A percentile compares a stretch with the other conserved stretches of the same genome.
These are phyloP conservation scores for Amiota communis DNA, from an alignment of 2,888 invertebrate genomes.

Conservation along the genomic window DNA sequence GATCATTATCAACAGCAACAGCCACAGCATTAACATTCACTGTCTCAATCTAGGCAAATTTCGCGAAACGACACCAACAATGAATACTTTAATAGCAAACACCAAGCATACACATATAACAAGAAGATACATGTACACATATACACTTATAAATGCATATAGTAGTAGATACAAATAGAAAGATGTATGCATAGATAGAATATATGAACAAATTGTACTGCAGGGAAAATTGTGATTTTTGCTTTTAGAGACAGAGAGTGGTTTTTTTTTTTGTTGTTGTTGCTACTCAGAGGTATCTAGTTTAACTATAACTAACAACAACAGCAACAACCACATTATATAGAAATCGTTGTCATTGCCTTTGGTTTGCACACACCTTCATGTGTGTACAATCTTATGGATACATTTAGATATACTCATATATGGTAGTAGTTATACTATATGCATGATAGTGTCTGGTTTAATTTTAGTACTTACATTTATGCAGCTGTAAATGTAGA, in stretches of 20 bases:
- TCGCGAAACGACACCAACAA: constrained; percentile 49
- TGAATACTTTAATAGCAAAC: constrained; percentile 5
- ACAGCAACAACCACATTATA: constrained; percentile 35
- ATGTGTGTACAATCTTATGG: constrained; percentile 32
- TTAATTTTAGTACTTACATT: constrained; percentile 56
- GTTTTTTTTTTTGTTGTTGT: neutral
- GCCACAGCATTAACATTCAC: constrained; percentile 53
- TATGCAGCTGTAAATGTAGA: neutral
- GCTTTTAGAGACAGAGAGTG: constrained; percentile 42
- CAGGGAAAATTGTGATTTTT: constrained; percentile 65
- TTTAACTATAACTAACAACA: constrained; percentile 47
- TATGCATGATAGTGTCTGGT: constrained; percentile 56
- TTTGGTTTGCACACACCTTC: constrained; percentile 47
- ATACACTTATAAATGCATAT: neutral
- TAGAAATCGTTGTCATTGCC: neutral
- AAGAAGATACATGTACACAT: neutral
- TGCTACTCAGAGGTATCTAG: too few species aligned
- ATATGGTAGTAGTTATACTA: neutral
- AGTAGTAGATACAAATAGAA: too few species aligned
- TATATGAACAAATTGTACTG: constrained; percentile 58
- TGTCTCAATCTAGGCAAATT: constrained; percentile 56
- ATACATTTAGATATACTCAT: neutral
- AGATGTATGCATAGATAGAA: too few species aligned
- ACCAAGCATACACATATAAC: constrained; percentile 10
- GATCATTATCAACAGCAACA: constrained; percentile 43